A percentile compares a stretch with the other conserved stretches of the same genome.
Conservation (phyloP, 1,140 invertebrate species). For the Drosophila nannoptera region DNA sequence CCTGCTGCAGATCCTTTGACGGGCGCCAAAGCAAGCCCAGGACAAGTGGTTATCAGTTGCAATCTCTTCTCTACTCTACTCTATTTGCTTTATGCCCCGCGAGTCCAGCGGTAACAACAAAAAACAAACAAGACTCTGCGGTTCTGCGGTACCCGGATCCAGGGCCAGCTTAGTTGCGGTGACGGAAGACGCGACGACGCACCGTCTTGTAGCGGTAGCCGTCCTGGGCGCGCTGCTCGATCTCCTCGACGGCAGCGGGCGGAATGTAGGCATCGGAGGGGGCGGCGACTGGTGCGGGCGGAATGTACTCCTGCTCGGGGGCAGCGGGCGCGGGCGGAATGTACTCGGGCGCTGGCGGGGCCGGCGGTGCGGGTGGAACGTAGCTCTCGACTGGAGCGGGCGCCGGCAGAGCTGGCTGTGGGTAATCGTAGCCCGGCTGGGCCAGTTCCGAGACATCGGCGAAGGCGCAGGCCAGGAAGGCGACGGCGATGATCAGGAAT, state of each 20-base stretch:
- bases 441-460: constrained; percentile 67
- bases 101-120: constrained; percentile 41
- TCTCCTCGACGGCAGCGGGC: constrained; percentile 48
- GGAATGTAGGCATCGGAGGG: constrained; percentile 55
- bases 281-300: constrained; percentile 33
- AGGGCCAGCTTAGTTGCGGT: constrained; percentile 45
- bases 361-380: constrained; percentile 45
- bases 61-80: constrained; percentile 9
- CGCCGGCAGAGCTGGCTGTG: constrained; percentile 52
- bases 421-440: constrained; percentile 56
- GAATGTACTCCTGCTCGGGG: constrained; percentile 44
- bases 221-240: constrained; percentile 57
- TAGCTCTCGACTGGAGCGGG: constrained; percentile 54
- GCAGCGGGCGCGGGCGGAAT: constrained; percentile 50
- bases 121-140: constrained; percentile 45
- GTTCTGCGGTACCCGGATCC: neutral
- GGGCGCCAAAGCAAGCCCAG: constrained; percentile 28
- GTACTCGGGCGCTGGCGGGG: constrained; percentile 42
- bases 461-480: constrained; percentile 65
- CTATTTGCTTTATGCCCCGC: constrained; percentile 24
- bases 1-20: constrained; percentile 31
- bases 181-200: constrained; percentile 62
- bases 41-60: constrained; percentile 14
- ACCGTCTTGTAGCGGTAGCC: constrained; percentile 67
- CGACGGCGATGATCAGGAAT: constrained; percentile 71